A percentile compares a stretch with the other conserved stretches of the same genome.
Evolutionary conservation across 92 coral and sea anemone genomes (phyloP).

Genomic region (Isaurus tuberculatus): DNA sequence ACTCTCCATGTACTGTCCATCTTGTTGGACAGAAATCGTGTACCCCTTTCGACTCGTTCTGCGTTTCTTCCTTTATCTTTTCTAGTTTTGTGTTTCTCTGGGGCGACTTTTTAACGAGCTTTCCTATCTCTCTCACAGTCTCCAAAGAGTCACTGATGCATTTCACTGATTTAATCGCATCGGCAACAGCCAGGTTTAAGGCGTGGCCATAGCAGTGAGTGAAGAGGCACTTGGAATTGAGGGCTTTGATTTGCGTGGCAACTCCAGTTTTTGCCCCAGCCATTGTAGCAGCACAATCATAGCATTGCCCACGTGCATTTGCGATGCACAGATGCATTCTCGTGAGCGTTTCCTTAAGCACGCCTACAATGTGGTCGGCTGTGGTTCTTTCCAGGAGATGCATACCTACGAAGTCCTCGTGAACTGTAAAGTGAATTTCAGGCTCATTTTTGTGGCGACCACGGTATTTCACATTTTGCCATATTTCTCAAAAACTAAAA

Average conservation of each 20-base stretch:
- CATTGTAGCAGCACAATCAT: constrained; percentile 65
- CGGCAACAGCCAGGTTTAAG: constrained; percentile 55
- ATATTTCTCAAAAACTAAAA: too few relatives aligned
- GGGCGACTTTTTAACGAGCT: constrained; percentile 61
- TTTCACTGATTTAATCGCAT: neutral
- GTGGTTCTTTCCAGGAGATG: constrained; percentile 28
- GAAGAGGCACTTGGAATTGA: constrained; percentile 56
- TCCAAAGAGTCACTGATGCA: constrained; percentile 57
- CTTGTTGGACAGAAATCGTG: constrained; percentile 64
- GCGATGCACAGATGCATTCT: constrained; percentile 42
- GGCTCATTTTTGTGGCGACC: too few relatives aligned
- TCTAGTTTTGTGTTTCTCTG: constrained; percentile 53
- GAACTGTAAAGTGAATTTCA: constrained; percentile 52
- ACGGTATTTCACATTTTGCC: too few relatives aligned
- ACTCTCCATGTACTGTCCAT: constrained; percentile 68
- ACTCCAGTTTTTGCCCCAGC: constrained; percentile 63
- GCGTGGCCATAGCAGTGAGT: constrained; percentile 66
- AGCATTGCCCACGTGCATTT: constrained; percentile 63
- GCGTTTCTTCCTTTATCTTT: constrained; percentile 37
- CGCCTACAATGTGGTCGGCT: too few relatives aligned
- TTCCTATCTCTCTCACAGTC: constrained; percentile 51
- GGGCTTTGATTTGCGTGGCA: constrained; percentile 60
- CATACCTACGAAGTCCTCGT: constrained; percentile 64
- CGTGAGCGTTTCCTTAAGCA: constrained; percentile 24
- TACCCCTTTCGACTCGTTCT: constrained; percentile 51